Base-by-base conservation (phyloP, 64 coral and sea anemone genomes). In the Porites lutea region DNA sequence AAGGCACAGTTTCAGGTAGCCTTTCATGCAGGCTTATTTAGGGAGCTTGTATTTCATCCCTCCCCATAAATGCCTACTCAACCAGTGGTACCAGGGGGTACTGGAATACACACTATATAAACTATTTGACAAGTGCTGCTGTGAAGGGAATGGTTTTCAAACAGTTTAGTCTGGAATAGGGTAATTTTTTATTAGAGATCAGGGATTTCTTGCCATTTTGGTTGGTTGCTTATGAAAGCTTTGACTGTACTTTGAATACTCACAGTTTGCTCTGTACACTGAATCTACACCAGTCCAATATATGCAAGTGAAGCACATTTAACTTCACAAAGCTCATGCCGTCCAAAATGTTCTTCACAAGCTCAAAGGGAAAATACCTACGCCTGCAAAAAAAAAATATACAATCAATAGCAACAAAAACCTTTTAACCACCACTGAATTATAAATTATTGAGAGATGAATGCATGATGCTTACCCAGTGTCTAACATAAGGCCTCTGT, bases 401-500 rank as follows among this genome's bases (percentile, higher is more conserved):
- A 4, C 16, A 61, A n/a, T 13, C 11, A 9, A 7, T 73, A 23
- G 59, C 15, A 50, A 12, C 8, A 6, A 18, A 8, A 53, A 70
- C 10, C 18, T 63, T 15, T 12, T 49, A 3, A 6, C 8, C 23
- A 62, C 48, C 10, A 19, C 45, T 27, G 2, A 50, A 88, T 50
- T 48, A 72, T 54, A 19, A 74, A 20, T 2, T 43, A 27, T 65
- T 22, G 9, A n/a, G 3, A 46, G 21, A 63, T 18, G 16, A 15
- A 65, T 44, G 21, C 63, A 8, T 85, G 21, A 18, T 85, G 21
- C 61, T 65, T 93, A 93, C 95, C 95, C 95, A 45, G 90, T 89
- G 61, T 96, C 95, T 59, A 96, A 50, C 95, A 96, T 96, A 0
- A 96, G 79, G 11, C 95, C 95, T 72, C 95, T 88, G 79, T 96